Evolutionary conservation across 1,140 invertebrate genomes (phyloP).

Genomic region (Oscheius sp.): DNA sequence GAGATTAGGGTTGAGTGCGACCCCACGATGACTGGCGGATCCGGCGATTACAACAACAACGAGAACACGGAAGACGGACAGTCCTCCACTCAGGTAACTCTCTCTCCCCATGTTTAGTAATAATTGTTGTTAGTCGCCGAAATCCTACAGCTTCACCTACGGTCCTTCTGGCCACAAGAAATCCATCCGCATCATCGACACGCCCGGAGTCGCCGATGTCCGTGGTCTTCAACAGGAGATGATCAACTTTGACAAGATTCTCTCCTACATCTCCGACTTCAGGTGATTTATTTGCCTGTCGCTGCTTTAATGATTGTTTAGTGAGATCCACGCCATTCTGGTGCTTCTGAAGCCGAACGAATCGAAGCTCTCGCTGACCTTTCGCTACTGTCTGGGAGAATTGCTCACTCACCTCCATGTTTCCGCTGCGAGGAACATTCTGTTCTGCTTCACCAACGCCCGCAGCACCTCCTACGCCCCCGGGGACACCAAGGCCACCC

Average conservation of each 20-base stretch:
- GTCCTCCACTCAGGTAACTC: too few relatives aligned
- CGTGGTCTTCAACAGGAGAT: slow-evolving; percentile 50
- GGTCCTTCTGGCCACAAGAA: not conserved
- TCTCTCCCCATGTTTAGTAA: too few relatives aligned
- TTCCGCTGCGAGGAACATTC: slow-evolving; percentile 48
- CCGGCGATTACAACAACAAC: too few relatives aligned
- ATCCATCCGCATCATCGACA: slow-evolving; percentile 49
- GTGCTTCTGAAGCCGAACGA: slow-evolving; percentile 43
- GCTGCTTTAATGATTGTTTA: too few relatives aligned
- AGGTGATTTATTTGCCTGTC: too few relatives aligned
- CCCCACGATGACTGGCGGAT: too few relatives aligned
- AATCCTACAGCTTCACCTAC: not conserved
- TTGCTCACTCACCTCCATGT: slow-evolving; percentile 47
- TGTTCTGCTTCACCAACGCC: slow-evolving; percentile 45
- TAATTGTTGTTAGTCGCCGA: too few relatives aligned
- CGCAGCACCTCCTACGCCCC: slow-evolving; percentile 23
- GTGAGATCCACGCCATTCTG: slow-evolving; percentile 48
- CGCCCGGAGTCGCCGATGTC: slow-evolving; percentile 56
- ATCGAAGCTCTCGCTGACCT: slow-evolving; percentile 24
- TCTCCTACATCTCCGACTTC: not conserved
- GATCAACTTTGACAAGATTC: slow-evolving; percentile 50
- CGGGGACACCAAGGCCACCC: slow-evolving; percentile 26
- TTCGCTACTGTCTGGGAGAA: slow-evolving; percentile 42
- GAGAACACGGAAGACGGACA: too few relatives aligned
- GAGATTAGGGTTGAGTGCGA: too few relatives aligned